Evolutionary conservation across 2,888 invertebrate genomes (phyloP).

Genomic region (Orthosia gothica): DNA sequence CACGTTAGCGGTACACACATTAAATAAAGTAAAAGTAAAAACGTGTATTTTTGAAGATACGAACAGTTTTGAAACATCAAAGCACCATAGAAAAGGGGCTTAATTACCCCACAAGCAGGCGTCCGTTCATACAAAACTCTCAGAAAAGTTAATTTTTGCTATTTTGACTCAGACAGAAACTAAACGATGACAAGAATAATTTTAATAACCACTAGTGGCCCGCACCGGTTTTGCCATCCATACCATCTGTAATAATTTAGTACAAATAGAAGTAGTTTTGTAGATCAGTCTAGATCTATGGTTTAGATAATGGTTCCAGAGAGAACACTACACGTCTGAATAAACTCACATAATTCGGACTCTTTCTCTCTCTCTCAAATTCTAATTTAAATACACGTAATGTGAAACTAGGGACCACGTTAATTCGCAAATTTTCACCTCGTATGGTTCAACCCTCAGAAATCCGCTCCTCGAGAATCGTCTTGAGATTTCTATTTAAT

Average conservation of each 20-base stretch:
- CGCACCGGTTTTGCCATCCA: too few species aligned
- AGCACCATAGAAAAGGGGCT: neutral
- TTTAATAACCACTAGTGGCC: neutral
- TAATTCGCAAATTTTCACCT: conserved; percentile 63
- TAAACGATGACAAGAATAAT: neutral
- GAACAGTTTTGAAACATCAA: too few species aligned
- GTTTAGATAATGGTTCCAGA: too few species aligned
- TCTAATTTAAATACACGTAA: conserved; percentile 24
- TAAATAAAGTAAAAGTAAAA: too few species aligned
- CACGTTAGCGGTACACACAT: too few species aligned
- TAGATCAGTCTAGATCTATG: too few species aligned
- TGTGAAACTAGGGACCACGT: conserved; percentile 32
- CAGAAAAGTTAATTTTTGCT: neutral
- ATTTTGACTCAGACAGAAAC: neutral
- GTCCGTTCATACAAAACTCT: too few species aligned
- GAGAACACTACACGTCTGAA: too few species aligned
- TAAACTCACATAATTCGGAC: neutral
- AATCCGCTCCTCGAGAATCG: conserved; percentile 83
- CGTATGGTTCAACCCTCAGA: conserved; percentile 70
- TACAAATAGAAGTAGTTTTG: too few species aligned
- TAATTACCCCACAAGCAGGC: neutral
- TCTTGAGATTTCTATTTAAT: conserved; percentile 90
- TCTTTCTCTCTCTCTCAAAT: too few species aligned
- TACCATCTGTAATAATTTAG: too few species aligned
- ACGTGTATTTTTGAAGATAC: too few species aligned